Evolutionary conservation across 2,888 invertebrate genomes (phyloP), one percentile per base, ranked within the genome.

Genomic region (Mythimna vitellina): DNA sequence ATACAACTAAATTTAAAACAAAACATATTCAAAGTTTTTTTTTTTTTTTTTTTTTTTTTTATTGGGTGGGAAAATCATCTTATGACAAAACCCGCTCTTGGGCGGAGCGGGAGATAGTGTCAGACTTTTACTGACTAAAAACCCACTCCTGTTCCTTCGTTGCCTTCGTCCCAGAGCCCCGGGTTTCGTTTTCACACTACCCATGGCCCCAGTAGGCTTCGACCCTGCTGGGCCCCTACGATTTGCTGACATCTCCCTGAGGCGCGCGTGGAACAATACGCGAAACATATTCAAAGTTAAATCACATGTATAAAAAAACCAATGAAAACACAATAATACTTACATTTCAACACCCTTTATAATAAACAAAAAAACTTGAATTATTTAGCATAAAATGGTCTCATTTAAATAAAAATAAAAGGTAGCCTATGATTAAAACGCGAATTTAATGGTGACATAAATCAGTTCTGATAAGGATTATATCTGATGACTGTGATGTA

Each of bases 361-460:
- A 49, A 29, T 35, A 7, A n/a, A 60, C 38, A 46, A 49, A 62
- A 10, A 65, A 32, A 29, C 49, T 46, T 57, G 66, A 71, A 76
- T 63, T 70, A 71, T 73, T 75, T 61, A 65, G 56, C 65, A 65
- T 56, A 81, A 70, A 29, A 76, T n/a, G 60, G 12, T 92, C 66
- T 76, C 12, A 78, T 79, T 91, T 90, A 88, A 90, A 90, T 91
- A 88, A 88, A 90, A 90, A 91, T 82, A 83, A 84, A 82, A 71
- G 58, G 68, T 54, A 60, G 89, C 89, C 90, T 91, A 89, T 92
- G 90, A 92, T 92, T 93, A 91, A 93, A 91, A 90, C 88, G 84
- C 78, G 87, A 86, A 86, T 91, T 91, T 93, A 93, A 93, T 93
- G 89, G 89, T 85, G 82, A 85, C 86, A 92, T 94, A 94, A 94